Evolutionary conservation across 1,140 invertebrate species (phyloP).

Genomic region (Meloidogyne hapla): DNA sequence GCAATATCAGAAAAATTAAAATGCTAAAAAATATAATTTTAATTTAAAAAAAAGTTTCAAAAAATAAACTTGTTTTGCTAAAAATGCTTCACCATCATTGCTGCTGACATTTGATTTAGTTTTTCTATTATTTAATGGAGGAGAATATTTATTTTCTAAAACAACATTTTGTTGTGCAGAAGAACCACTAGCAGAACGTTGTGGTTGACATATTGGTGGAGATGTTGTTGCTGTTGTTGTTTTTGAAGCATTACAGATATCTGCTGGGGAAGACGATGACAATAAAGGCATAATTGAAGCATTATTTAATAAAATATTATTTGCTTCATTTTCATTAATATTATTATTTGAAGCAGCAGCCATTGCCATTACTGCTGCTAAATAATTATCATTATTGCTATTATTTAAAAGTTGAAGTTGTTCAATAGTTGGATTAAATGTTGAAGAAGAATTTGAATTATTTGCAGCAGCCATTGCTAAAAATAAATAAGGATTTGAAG

Average conservation of each 20-base stretch:
- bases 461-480: not conserved
- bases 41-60: not conserved
- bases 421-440: not conserved
- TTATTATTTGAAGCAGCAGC: not conserved
- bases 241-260: no score
- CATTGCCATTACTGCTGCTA: not conserved
- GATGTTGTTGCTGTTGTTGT: not conserved
- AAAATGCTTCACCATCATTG: not conserved
- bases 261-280: not conserved
- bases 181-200: not conserved
- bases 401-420: not conserved
- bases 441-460: not conserved
- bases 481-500: not conserved
- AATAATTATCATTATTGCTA: conserved; percentile 3
- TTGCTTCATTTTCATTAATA: not conserved
- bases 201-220: not conserved
- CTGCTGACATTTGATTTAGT: not conserved
- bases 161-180: not conserved
- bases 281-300: conserved; percentile 5
- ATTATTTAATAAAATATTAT: not conserved
- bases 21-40: not conserved
- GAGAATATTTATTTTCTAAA: not conserved
- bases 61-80: not conserved
- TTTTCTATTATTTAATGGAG: not conserved
- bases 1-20: conserved; percentile 31